Conservation (phyloP, 2,888 invertebrate genomes). For the Plutella xylostella region DNA sequence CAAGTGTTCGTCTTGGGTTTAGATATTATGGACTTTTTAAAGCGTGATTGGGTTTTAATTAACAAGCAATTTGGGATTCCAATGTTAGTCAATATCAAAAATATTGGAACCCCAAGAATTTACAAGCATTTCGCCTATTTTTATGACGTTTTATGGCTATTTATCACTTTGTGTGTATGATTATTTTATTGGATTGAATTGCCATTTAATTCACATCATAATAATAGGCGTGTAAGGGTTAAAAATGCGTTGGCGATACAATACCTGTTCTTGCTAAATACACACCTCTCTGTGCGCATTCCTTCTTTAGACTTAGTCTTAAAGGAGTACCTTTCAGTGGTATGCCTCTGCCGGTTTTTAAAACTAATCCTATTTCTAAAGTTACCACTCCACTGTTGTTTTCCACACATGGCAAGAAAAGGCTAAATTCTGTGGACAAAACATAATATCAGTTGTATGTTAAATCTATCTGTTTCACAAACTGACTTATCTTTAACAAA, state of each 20-base stretch:
- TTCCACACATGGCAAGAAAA: conserved; percentile 87
- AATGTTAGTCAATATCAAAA: not conserved
- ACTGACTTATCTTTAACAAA: not conserved
- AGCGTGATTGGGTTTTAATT: not conserved
- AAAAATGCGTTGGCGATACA: conserved; percentile 72
- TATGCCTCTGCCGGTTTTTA: conserved; percentile 83
- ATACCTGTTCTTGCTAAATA: conserved; percentile 74
- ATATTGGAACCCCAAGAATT: conserved; percentile 1
- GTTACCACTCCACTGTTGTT: conserved; percentile 90
- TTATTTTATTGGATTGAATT: conserved; percentile 23
- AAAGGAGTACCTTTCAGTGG: conserved; percentile 89
- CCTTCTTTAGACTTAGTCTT: conserved; percentile 88
- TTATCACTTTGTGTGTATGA: conserved; percentile 14
- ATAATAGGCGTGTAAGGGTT: conserved; percentile 57
- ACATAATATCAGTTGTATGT: not conserved
- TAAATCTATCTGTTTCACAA: not conserved
- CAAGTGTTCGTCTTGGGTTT: conserved; percentile 7
- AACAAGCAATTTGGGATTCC: conserved; percentile 2
- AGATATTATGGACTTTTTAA: not conserved
- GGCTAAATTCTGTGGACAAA: conserved; percentile 81
- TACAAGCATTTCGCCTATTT: conserved; percentile 14
- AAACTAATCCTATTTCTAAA: conserved; percentile 87
- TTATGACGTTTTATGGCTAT: not conserved
- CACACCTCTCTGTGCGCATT: conserved; percentile 94
- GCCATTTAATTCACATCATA: conserved; percentile 24